These are phyloP conservation scores for Nerophis ophidion DNA, from an alignment of 2,113 vertebrate species.

Conservation along the genomic window DNA sequence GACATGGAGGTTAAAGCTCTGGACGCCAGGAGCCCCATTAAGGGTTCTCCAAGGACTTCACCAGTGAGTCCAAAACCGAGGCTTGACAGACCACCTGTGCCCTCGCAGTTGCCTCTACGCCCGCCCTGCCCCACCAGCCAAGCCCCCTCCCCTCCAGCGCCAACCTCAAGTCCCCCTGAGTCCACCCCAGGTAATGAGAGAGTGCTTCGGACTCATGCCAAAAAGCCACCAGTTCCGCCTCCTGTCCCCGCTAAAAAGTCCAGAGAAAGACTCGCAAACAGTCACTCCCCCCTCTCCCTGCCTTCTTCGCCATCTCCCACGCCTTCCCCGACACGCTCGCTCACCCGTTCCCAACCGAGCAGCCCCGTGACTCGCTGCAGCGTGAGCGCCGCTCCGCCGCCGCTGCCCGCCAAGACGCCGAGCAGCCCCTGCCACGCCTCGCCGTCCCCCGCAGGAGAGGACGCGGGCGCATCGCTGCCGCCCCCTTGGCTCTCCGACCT, in stretches of 20 bases:
- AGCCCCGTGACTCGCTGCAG: constrained; percentile 46
- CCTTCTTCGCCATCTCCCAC: constrained; percentile 70
- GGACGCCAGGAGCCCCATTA: constrained; percentile 22
- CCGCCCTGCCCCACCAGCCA: constrained; percentile 23
- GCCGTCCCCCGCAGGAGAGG: constrained; percentile 61
- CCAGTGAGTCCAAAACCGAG: constrained; percentile 42
- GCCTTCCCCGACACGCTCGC: constrained; percentile 73
- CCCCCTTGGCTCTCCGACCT: constrained; percentile 87
- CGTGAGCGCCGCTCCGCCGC: constrained; percentile 60
- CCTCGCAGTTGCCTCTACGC: constrained; percentile 56
- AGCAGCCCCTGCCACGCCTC: constrained; percentile 56
- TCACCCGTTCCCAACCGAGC: constrained; percentile 55
- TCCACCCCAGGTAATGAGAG: constrained; percentile 34
- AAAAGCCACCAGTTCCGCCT: constrained; percentile 84
- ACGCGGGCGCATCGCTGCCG: constrained; percentile 60
- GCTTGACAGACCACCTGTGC: constrained; percentile 41
- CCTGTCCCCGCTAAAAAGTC: constrained; percentile 94
- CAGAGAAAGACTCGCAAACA: constrained; percentile 85
- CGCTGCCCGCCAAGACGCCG: constrained; percentile 75
- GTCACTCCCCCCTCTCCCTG: constrained; percentile 67
- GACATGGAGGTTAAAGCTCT: constrained; percentile 34
- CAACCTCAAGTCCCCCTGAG: constrained; percentile 55
- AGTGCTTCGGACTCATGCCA: constrained; percentile 73
- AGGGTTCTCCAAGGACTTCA: constrained; percentile 21
- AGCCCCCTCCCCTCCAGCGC: constrained; percentile 17